phyloP scores from a whole-genome alignment of 2,797 vertebrate genomes.

The Diceros bicornis region DNA sequence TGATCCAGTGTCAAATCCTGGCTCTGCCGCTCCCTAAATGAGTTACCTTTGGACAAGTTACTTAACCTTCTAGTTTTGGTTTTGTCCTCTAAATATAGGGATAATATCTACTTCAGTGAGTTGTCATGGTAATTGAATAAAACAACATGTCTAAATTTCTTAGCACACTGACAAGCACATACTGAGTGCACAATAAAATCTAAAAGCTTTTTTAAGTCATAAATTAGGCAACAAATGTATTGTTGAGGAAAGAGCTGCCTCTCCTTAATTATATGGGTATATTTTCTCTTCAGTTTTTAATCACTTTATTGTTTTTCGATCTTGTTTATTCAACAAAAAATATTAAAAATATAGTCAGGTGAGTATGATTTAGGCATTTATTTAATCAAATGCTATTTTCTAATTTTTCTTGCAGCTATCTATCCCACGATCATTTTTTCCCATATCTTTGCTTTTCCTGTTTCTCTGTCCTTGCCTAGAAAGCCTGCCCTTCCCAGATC shows the following conservation, averaged over 20 bases:
- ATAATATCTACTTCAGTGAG: not conserved
- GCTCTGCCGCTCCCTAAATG: not conserved
- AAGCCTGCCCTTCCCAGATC: not conserved
- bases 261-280: not conserved
- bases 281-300: not conserved
- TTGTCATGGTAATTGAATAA: not conserved
- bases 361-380: not conserved
- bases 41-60: not conserved
- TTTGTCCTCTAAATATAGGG: not conserved
- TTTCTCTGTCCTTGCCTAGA: not conserved
- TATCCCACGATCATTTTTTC: not conserved
- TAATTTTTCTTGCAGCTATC: not conserved
- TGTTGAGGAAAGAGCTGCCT: not conserved
- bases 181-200: not conserved
- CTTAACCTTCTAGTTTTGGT: not conserved
- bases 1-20: not conserved
- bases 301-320: not conserved
- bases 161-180: not conserved
- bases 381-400: slow-evolving; percentile 15
- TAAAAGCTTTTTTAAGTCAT: not conserved
- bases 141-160: not conserved
- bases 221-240: not conserved
- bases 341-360: not conserved
- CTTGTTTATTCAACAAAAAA: not conserved
- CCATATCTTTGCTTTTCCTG: not conserved